Evolutionary conservation across 2,888 invertebrate genomes (phyloP).

Genomic region (Melinaea marsaeus): DNA sequence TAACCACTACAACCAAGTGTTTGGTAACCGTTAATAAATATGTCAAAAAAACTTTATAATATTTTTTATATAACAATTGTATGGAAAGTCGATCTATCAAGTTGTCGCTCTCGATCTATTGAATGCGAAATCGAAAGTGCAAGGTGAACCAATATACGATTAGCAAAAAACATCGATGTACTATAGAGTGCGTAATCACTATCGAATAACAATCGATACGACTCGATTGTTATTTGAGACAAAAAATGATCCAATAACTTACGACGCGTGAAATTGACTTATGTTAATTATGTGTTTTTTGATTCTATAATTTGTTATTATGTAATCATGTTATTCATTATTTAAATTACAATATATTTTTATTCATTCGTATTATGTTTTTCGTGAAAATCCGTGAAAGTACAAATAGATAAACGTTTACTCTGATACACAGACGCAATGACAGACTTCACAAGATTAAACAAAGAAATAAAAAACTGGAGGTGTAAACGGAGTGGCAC

Average conservation of each 20-base stretch:
- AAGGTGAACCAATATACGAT: slow-evolving; percentile 58
- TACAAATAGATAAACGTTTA: neutral
- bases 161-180: slow-evolving; percentile 57
- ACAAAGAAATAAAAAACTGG: slow-evolving; percentile 25
- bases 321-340: neutral
- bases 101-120: slow-evolving; percentile 24
- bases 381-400: neutral
- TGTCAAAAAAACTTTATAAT: slow-evolving; percentile 12
- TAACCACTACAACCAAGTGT: slow-evolving; percentile 1
- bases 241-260: slow-evolving; percentile 69
- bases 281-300: slow-evolving; percentile 33
- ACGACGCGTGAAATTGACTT: slow-evolving; percentile 71
- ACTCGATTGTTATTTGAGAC: slow-evolving; percentile 64
- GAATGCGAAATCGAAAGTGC: slow-evolving; percentile 63
- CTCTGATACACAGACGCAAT: slow-evolving; percentile 21
- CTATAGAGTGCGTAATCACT: slow-evolving; percentile 49
- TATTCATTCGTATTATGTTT: neutral
- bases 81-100: slow-evolving; percentile 29
- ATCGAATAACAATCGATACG: slow-evolving; percentile 50
- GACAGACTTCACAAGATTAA: slow-evolving; percentile 27
- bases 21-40: slow-evolving; percentile 7
- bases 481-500: slow-evolving; percentile 32
- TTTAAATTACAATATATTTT: neutral
- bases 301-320: slow-evolving; percentile 14
- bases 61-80: slow-evolving; percentile 19